Base-by-base conservation (phyloP, 2,113 vertebrate species). In the Piaya cayana region DNA sequence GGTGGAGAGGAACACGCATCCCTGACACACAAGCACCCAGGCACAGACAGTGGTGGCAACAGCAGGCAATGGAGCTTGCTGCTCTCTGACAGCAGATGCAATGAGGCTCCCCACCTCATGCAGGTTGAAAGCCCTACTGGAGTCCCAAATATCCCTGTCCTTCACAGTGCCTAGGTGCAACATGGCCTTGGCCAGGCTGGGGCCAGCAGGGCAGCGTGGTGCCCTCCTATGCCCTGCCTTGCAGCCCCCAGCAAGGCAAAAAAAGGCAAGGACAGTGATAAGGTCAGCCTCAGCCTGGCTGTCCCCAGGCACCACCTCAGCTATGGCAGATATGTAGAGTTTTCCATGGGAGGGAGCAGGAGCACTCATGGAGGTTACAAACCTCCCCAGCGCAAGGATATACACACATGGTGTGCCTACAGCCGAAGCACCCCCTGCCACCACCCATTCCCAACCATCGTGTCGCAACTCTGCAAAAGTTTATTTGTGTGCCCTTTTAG, bases 351-450 rank as follows among this genome's bases (percentile, higher is more conserved):
- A 78, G 12, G 21, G 34, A 82, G 43, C 23, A 59, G 32, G 10
- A 23, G 7, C 42, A 58, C 32, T 37, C 56, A n/a, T 0, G 1
- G 50, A 43, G 36, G 16, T 64, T 21, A 39, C 1, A 69, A 32
- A 58, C 14, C 19, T 70, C 32, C 36, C 11, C 26, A 65, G 39
- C 1, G 0, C 0, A 0, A 70, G 50, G 70, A 39, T 19, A 43
- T 8, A 43, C 15, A 16, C 6, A 12, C 2, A 13, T 1, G 1
- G 25, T 1, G 0, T 36, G 18, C 30, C 82, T n/a, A 50, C 9
- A 50, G 63, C 29, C 55, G 43, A 32, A 63, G 55, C 56, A 25
- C 2, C 12, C 39, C 11, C 34, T 58, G 50, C 13, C 22, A 69
- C 36, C 42, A 84, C 21, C 55, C 14, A 0, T 15, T 78, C 49